Base-by-base conservation (phyloP, 2,113 vertebrate species). In the Corvus moneduloides region DNA sequence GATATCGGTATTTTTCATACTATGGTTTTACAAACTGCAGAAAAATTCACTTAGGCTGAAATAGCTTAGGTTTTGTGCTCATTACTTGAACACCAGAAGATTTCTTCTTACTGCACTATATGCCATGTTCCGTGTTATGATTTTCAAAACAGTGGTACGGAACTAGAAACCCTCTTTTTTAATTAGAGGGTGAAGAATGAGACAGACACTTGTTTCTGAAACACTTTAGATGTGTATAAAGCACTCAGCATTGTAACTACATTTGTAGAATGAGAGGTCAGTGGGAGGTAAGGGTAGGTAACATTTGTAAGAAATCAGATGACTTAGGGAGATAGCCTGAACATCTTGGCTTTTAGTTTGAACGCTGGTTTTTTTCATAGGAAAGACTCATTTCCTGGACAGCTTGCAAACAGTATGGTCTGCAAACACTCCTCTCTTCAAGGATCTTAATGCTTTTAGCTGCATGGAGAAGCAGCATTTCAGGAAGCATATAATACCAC, bases 331-430 rank as follows among this genome's bases (percentile, higher is more conserved):
- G 73, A 75, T 44, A 64, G 81, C 20, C 49, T 75, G 73, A 94
- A 68, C 32, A 32, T 94, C 62, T 88, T 88, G 87, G 48, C 56
- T 87, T 84, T 37, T 64, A 52, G 62, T 68, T 63, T 32, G 48
- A 81, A 55, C 7, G 1, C 12, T 74, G 16, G 9, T 27, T 84
- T 93, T 88, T 54, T 63, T 46, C 17, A 24, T 55, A 77, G 86
- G 76, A 80, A 92, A 69, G 56, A 63, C 76, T 94, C 13, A 86
- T 96, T 96, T 96, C 90, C 90, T 95, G 95, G 90, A 88, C 92
- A 92, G 85, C 88, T 93, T 95, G 94, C 80, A 81, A 93, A 84
- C 83, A 86, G 79, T 86, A 81, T 88, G 75, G 68, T 66, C 55
- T 88, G 68, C 56, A 92, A 80, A 81, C 32, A 33, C 9, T 77